Evolutionary conservation across 1,140 invertebrate genomes (phyloP), one percentile per base, ranked within the genome.

Genomic region (Radopholus similis): DNA sequence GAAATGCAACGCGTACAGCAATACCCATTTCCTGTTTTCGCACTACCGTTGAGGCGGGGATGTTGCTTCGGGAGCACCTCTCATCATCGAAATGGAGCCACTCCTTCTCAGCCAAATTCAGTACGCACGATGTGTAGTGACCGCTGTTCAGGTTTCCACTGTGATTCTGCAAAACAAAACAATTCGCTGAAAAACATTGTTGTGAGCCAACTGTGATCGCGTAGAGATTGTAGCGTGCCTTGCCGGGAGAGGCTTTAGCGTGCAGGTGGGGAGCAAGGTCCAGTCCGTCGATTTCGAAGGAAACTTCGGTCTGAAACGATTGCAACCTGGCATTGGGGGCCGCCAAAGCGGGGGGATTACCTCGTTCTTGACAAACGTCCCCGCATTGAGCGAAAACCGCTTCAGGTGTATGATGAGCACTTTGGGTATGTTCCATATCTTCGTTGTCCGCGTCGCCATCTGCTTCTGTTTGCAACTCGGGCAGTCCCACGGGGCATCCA

Each of bases 351-450:
- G 5, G 26, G 26, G 11, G 6, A 11, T 2, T 30, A 66, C 37
- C 32, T 77, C 68, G 38, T 77, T 76, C 47, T 76, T 76, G n/a
- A 73, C 64, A n/a, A 71, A 75, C 21, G 13, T 18, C 4, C 75
- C 66, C 23, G 32, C 35, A 15, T 47, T 42, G 2, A 57, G 60
- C 15, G 75, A 68, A 37, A 76, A 76, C 28, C 74, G 34, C 49
- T 76, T 76, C n/a, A 76, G 28, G 49, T 72, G 74, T 21, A 76
- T 66, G 0, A 76, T 60, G n/a, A 68, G 34, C 30, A 71, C 55
- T 30, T 35, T 9, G 1, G 70, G 70, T 1, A 70, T 40, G n/a
- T 34, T 47, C 70, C 70, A 72, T 26, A 72, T 72, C 26, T 42
- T 68, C 18, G 70, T 72, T 28, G 44, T 23, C 32, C 70, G 59